phyloP scores from a whole-genome alignment of 1,140 invertebrate genomes.

The Aphelenchoides besseyi region DNA sequence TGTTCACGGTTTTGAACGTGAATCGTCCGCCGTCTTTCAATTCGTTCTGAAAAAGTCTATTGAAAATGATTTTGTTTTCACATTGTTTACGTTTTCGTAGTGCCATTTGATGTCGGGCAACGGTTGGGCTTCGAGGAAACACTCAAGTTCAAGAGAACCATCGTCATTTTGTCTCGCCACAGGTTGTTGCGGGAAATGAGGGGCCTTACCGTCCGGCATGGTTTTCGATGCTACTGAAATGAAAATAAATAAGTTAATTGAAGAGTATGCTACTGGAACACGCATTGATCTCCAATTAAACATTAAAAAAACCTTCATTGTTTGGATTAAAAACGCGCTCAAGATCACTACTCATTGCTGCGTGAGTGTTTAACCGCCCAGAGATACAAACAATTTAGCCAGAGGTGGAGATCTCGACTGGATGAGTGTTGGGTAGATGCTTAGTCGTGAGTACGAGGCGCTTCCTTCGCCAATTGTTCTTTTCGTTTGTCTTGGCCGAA shows the following conservation, averaged over 20 bases:
- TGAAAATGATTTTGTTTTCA: slow-evolving; percentile 40
- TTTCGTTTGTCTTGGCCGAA: background rate
- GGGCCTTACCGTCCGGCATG: slow-evolving; percentile 74
- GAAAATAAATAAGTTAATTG: background rate
- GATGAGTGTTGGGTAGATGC: background rate
- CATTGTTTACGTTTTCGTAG: slow-evolving; percentile 59
- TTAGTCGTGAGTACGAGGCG: background rate
- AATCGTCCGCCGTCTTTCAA: slow-evolving; percentile 81
- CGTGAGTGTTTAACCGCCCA: background rate
- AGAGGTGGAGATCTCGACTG: background rate
- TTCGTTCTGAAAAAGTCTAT: slow-evolving; percentile 66
- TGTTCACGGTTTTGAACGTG: slow-evolving; percentile 72
- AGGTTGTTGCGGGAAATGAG: slow-evolving; percentile 92
- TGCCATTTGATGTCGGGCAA: slow-evolving; percentile 92
- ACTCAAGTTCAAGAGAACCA: slow-evolving; percentile 80
- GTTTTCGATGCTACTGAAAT: slow-evolving; percentile 17
- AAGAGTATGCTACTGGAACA: background rate
- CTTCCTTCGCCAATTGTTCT: background rate
- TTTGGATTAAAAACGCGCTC: background rate
- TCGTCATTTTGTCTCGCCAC: slow-evolving; percentile 91
- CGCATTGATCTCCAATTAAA: background rate
- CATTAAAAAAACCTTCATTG: background rate
- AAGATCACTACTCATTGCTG: background rate
- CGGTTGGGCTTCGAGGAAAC: slow-evolving; percentile 86
- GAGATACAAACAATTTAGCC: slow-evolving; percentile 1